Percentiles rank a stretch among this genome's conserved stretches.
Conservation (phyloP, 1,140 invertebrate species). For the Lucilia cuprina region DNA sequence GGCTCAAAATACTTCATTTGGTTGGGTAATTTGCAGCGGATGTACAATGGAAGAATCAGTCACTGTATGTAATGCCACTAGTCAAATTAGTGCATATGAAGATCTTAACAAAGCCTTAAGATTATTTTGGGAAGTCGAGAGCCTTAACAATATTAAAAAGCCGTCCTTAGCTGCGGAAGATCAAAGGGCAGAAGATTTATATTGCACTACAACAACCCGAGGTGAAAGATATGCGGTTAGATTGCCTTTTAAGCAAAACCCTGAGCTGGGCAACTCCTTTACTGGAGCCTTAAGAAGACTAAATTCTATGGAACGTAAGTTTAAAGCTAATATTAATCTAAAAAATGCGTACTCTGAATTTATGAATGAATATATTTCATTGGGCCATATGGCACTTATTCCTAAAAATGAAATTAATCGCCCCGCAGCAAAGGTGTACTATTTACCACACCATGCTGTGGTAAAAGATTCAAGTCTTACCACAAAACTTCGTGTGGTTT, state of each 20-base stretch:
- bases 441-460: neutral
- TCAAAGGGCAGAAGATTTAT: conserved; percentile 24
- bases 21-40: neutral
- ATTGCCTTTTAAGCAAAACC: neutral
- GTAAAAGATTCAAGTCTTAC: neutral
- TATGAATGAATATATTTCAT: no score
- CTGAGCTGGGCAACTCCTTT: neutral
- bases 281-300: no score
- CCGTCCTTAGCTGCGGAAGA: neutral
- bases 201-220: neutral
- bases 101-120: neutral
- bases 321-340: no score
- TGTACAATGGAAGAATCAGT: neutral
- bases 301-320: no score
- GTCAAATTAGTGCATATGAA: neutral
- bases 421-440: neutral
- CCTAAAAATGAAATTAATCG: no score
- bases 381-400: no score
- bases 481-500: neutral
- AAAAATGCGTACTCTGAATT: no score
- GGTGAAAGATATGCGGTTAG: conserved; percentile 20
- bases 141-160: neutral
- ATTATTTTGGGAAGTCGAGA: no score
- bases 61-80: no score
- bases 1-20: neutral